phyloP scores from a whole-genome alignment of 1,140 invertebrate genomes.

The Heliconius eleuchia region DNA sequence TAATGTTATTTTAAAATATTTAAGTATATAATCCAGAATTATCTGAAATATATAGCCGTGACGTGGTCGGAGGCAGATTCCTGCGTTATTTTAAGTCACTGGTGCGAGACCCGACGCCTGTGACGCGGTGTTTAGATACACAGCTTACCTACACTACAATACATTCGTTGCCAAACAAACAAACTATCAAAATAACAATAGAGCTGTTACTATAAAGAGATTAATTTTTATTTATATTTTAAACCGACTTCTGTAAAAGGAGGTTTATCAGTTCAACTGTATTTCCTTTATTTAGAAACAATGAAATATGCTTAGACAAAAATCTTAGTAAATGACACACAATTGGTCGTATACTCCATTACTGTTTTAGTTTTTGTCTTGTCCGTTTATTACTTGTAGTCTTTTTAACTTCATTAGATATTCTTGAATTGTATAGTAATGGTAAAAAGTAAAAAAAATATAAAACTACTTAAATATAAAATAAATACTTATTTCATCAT shows the following conservation, averaged over 20 bases:
- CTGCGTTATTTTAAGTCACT: slow-evolving; percentile 20
- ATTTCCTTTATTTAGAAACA: no score
- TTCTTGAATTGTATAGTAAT: not conserved
- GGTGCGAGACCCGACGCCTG: not conserved
- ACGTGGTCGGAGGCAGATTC: not conserved
- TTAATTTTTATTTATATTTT: not conserved
- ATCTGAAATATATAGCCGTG: slow-evolving; percentile 11
- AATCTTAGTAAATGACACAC: no score
- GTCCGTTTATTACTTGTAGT: no score
- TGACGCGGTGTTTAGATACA: slow-evolving; percentile 11
- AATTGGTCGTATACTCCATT: no score
- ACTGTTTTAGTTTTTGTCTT: no score
- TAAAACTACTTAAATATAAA: no score
- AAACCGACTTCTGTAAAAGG: no score
- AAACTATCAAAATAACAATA: slow-evolving; percentile 7
- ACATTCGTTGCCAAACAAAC: slow-evolving; percentile 16
- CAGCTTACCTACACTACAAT: not conserved
- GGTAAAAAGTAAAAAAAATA: not conserved
- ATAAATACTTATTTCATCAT: not conserved
- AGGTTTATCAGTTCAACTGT: no score
- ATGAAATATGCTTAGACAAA: no score
- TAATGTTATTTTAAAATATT: not conserved
- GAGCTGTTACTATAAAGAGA: not conserved
- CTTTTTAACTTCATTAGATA: no score
- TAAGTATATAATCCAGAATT: not conserved